phyloP scores from a whole-genome alignment of 1,140 invertebrate species.

The Drosophila repletoides region DNA sequence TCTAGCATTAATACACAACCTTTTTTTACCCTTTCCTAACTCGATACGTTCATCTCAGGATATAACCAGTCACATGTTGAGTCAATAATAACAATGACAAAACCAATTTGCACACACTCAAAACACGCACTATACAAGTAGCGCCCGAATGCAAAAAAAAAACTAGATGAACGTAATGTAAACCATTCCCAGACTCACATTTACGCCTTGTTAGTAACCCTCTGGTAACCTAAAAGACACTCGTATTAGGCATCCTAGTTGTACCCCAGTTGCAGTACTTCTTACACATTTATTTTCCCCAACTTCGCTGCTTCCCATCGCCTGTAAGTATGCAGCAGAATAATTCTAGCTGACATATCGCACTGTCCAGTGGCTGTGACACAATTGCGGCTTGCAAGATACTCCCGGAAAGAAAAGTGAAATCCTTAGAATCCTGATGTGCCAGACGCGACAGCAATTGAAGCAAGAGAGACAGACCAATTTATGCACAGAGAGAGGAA shows the following conservation, averaged over 20 bases:
- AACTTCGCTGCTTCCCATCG: not conserved
- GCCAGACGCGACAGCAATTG: not conserved
- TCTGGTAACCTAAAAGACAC: slow-evolving; percentile 8
- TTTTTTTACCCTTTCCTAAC: too few species aligned
- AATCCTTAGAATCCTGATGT: not conserved
- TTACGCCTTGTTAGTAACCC: not conserved
- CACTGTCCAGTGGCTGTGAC: not conserved
- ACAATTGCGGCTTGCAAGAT: slow-evolving; percentile 9
- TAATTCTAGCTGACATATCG: not conserved
- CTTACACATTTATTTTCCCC: not conserved
- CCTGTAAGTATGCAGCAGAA: slow-evolving; percentile 19
- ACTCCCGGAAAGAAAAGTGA: not conserved
- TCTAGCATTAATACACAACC: too few species aligned
- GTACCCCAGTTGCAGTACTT: not conserved
- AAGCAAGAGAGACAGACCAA: not conserved
- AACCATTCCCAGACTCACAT: too few species aligned
- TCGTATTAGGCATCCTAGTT: not conserved
- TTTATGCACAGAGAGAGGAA: not conserved
- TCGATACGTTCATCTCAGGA: not conserved
- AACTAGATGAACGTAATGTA: too few species aligned
- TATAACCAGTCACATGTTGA: slow-evolving; percentile 28
- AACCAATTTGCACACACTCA: not conserved
- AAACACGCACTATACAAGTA: not conserved
- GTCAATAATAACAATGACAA: not conserved
- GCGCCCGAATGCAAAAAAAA: too few species aligned